phyloP scores from a whole-genome alignment of 2,797 vertebrate species.

The Ispidina lecontei region DNA sequence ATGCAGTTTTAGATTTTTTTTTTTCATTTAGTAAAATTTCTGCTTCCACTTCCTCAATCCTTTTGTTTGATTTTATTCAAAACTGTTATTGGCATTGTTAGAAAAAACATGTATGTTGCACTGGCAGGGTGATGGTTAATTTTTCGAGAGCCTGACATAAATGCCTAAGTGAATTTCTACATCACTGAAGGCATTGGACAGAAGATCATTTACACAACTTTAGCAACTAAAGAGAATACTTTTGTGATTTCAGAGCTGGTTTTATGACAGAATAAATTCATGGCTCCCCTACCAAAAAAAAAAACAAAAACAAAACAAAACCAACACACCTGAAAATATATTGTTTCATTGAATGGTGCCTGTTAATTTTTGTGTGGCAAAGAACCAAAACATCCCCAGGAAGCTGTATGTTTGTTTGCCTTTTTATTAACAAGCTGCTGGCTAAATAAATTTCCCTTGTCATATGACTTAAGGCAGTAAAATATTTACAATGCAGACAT shows the following conservation, averaged over 20 bases:
- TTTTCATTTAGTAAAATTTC: not conserved
- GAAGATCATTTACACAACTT: not conserved
- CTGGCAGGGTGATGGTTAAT: not conserved
- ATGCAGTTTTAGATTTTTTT: not conserved
- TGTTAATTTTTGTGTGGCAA: constrained; percentile 52
- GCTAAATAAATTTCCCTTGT: constrained; percentile 56
- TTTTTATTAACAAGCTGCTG: constrained; percentile 57
- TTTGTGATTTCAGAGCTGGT: constrained; percentile 11
- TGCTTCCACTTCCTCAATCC: not conserved
- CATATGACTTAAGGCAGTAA: constrained; percentile 38
- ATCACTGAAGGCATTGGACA: not conserved
- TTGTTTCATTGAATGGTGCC: constrained; percentile 34
- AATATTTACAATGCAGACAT: constrained; percentile 36
- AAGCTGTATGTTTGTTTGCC: constrained; percentile 37
- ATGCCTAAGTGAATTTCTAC: not conserved
- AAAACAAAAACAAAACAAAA: not conserved
- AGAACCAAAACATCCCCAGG: constrained; percentile 23
- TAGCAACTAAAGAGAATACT: not conserved
- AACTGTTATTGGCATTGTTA: not conserved
- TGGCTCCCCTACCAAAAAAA: not conserved
- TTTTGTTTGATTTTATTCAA: not conserved
- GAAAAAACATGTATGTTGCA: not conserved
- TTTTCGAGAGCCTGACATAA: not conserved
- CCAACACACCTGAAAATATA: not conserved
- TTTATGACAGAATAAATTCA: constrained; percentile 10